These are phyloP conservation scores for Coregonus suidteri DNA, from an alignment of 2,797 vertebrate genomes.

Conservation along the genomic window DNA sequence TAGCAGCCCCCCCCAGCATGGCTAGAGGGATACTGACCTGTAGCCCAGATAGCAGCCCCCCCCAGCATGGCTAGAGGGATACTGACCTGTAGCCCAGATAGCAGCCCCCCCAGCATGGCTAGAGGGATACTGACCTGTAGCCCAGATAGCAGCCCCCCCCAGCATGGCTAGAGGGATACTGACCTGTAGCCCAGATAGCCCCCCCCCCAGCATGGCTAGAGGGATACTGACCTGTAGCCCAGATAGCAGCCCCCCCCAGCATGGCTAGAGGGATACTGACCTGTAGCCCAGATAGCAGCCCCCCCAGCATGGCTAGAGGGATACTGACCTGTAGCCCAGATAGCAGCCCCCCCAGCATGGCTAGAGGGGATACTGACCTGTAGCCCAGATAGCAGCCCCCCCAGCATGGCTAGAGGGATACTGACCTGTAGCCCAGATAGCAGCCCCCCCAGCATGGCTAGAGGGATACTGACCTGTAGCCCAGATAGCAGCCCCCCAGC, in stretches of 20 bases:
- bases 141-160: conserved; percentile 78
- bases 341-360: conserved; percentile 80
- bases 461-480: conserved; percentile 79
- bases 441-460: conserved; percentile 83
- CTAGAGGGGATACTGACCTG: conserved; percentile 66
- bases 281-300: conserved; percentile 73
- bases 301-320: conserved; percentile 83
- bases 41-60: conserved; percentile 81
- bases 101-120: conserved; percentile 82
- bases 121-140: conserved; percentile 54
- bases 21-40: conserved; percentile 79
- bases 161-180: conserved; percentile 79
- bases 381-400: conserved; percentile 80
- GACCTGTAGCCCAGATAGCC: conserved; percentile 84
- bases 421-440: conserved; percentile 68
- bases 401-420: conserved; percentile 79
- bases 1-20: conserved; percentile 80
- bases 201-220: conserved; percentile 82
- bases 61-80: conserved; percentile 82
- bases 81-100: conserved; percentile 67
- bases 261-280: conserved; percentile 74
- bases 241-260: conserved; percentile 80
- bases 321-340: conserved; percentile 83
- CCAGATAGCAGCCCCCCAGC: conserved; percentile 82
- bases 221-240: conserved; percentile 64